Evolutionary conservation across 2,888 invertebrate species (phyloP).

Genomic region (Sipha maydis): DNA sequence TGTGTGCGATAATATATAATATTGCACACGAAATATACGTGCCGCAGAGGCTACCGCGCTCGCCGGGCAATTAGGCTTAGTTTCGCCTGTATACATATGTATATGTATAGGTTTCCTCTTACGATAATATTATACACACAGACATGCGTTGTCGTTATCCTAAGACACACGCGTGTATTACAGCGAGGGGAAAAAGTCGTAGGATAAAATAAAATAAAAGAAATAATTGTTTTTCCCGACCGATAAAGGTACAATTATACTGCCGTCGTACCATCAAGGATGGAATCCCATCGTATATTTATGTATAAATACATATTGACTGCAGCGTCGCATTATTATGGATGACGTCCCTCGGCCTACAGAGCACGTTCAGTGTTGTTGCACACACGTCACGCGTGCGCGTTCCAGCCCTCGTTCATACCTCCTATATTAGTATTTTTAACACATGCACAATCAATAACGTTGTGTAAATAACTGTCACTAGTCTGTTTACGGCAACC

Average conservation of each 20-base stretch:
- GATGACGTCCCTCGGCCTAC: too few species aligned
- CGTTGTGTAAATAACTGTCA: background rate
- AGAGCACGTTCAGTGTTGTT: background rate
- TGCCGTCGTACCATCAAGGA: slow-evolving; percentile 9
- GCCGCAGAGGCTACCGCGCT: background rate
- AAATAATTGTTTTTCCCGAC: background rate
- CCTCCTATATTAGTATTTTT: background rate
- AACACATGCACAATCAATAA: background rate
- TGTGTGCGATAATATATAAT: background rate
- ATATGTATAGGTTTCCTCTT: too few species aligned
- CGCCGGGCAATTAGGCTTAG: background rate
- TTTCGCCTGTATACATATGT: background rate
- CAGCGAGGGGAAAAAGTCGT: background rate
- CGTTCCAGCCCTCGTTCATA: too few species aligned
- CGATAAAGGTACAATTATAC: background rate
- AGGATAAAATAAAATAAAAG: background rate
- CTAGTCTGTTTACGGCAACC: background rate
- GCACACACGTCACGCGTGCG: background rate
- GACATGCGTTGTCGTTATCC: background rate
- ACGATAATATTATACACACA: background rate
- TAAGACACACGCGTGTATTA: background rate
- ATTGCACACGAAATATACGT: background rate
- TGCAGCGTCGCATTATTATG: background rate
- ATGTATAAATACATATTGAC: too few species aligned
- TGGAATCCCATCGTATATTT: background rate